Evolutionary conservation across 2,797 vertebrate species (phyloP), one percentile per base, ranked within the genome.

Genomic region (Scolopax rusticola): DNA sequence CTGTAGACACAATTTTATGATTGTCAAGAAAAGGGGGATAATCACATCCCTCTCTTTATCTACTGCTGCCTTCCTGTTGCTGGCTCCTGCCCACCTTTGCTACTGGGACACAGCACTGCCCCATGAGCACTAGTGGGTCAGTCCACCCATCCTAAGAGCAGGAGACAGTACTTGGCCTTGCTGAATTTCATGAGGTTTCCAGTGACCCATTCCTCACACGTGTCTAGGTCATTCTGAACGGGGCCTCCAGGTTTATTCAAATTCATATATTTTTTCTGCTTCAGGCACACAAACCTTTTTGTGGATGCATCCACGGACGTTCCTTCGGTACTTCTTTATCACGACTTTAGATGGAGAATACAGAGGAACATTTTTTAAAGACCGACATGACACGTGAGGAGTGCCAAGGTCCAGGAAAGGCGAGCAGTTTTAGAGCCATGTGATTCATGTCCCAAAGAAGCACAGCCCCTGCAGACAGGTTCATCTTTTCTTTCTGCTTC

Each of bases 401-500:
- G 24, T 11, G 18, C 24, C 33, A 86, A 71, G 24, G 33, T 15
- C 87, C 48, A 64, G 15, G 45, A 78, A 89, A 81, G 69, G 36
- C 28, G 15, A 70, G 36, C 30, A 70, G 43, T 41, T 75, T 89
- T 38, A 91, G 40, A 84, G 43, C 57, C 28, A 28, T 3, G 2
- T 38, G 60, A 75, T 81, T 79, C 53, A 64, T 82, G 85, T 56
- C 57, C 63, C 51, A 40, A 30, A 89, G 40, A 54, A 87, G 53
- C 45, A 59, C 30, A 81, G 60, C 59, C 59, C 79, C 75, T 51
- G 48, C 56, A 64, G 20, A 27, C 56, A 79, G 51, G 38, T 82
- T 84, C 74, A 82, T 79, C 59, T 89, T 89, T 95, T 89, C 68
- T 95, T 93, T 87, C 77, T 1, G 2, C 43, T 76, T 95, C 36